Base-by-base conservation (phyloP, 2,888 invertebrate genomes). In the Aleiodes leptofemur region DNA sequence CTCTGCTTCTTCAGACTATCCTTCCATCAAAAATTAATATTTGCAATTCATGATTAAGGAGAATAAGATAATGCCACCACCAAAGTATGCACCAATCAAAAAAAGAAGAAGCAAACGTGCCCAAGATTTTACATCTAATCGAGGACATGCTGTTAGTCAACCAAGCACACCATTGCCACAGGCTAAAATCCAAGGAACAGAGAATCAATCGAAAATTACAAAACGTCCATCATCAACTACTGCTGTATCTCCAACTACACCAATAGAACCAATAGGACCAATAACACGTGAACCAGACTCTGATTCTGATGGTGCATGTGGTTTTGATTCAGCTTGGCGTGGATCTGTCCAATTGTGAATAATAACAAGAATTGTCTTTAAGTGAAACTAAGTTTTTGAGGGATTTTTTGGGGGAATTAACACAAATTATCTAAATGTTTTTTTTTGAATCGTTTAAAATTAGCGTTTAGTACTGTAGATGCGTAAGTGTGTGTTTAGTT, bases 261-360 rank as follows among this genome's bases (percentile, higher is more conserved):
- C 86, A 71, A 90, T 88, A 59, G 90, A 90, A 6, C 90, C 89
- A 71, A 90, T 88, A 59, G 90, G 90, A 6, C 90, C 89, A 23
- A 23, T 23, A 23, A 23, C 23, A 72, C 90, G 90, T 29, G 89
- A 91, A 90, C 79, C 91, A 92, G 96, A 96, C 86, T 96, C 96
- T 0, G 97, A 97, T 88, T 97, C 96, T 0, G 97, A 97, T 87
- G 93, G 95, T 0, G 96, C 96, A 0, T 96, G 95, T 81, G 97
- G 97, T 0, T 97, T 97, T 87, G 96, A 94, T 83, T 93, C 94
- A 0, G 92, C 93, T 74, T 95, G 95, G 95, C 92, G 88, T 43
- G 89, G 87, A 43, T 87, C 88, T 3, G 87, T 86, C 1, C 86
- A 88, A 72, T 80, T 88, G 55, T 88, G 75, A 83, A 74, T 56